Evolutionary conservation across 2,797 vertebrate species (phyloP), one percentile per base, ranked within the genome.

Genomic region (Sparus aurata): DNA sequence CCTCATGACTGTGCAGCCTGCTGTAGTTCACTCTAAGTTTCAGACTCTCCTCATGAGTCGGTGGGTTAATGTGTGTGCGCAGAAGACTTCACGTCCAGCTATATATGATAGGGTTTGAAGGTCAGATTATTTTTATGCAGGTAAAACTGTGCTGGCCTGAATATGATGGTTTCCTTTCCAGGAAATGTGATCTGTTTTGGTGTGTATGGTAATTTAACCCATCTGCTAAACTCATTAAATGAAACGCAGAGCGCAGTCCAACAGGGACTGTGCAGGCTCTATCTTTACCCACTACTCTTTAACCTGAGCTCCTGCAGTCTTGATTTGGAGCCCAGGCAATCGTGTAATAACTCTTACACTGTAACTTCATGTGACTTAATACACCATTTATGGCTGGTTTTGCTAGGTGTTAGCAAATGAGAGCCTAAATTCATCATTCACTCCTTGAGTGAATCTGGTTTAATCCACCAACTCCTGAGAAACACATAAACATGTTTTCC

Each of bases 151-250:
- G 25, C 25, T 23, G 46, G 22, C 27, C 30, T 58, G 43, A 69
- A 54, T 30, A 20, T 5, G 3, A 25, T 2, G 17, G 34, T 12
- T 65, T 64, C 57, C n/a, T 66, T 75, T 75, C 72, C 55, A 71
- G 65, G 1, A 58, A 67, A 16, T 41, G 34, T 46, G 38, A 43
- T 30, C 45, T 12, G 50, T 63, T 72, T 83, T 54, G 38, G 52
- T 47, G 27, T 46, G 18, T 49, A 75, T 46, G 10, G 63, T 74
- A 68, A 86, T 63, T 30, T 22, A 62, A 65, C 30, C 34, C 54
- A 1, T 46, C 46, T 49, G 50, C 64, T 16, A 20, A 59, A 8
- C 38, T 38, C 38, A 38, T 38, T 38, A 38, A 38, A 11, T 38
- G 10, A 11, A 38, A 38, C 38, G 38, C 38, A 38, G 38, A 38